Evolutionary conservation across 2,797 vertebrate genomes (phyloP), one percentile per base, ranked within the genome.

Genomic region (Eleutherodactylus coqui): DNA sequence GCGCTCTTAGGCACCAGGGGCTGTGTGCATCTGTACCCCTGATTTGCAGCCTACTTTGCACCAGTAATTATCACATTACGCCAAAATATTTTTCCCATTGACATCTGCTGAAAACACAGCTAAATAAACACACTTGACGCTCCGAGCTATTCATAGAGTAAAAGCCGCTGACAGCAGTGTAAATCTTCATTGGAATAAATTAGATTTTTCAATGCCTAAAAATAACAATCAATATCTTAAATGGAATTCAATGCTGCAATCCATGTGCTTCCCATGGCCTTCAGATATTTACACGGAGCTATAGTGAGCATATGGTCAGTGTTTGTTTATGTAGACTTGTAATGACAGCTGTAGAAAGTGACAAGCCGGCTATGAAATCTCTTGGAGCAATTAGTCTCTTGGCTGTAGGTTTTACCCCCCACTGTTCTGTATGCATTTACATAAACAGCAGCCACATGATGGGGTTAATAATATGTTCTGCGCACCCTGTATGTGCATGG

Each of bases 341-440:
- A 76, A 51, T 53, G 47, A 76, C 75, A 76, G 47, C 75, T 76
- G 75, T 76, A 76, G 45, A 34, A 82, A 76, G 45, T 76, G 75
- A 76, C 75, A 76, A 76, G 73, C 27, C 27, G 8, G 41, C 47
- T 72, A 79, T 6, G 29, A 72, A 60, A 41, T 24, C 8, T 45
- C 43, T 43, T 36, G 47, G 75, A 76, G 27, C 19, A 1, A 76
- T 76, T 21, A 11, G 47, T 76, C 49, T 76, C 19, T 5, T 21
- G 47, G 29, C 29, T 27, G 70, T 45, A 73, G 41, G 13, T 45
- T 45, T 45, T 45, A 27, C 38, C 70, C 53, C 70, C 41, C 24
- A 73, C 2, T 27, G 38, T n/a, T 73, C 16, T 34, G 10, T 34
- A 36, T 32, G 32, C 17, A 13, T 53, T 73, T 45, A 45, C 5